Base-by-base conservation (phyloP, 2,797 vertebrate genomes). In the Pantherophis vulpinus region DNA sequence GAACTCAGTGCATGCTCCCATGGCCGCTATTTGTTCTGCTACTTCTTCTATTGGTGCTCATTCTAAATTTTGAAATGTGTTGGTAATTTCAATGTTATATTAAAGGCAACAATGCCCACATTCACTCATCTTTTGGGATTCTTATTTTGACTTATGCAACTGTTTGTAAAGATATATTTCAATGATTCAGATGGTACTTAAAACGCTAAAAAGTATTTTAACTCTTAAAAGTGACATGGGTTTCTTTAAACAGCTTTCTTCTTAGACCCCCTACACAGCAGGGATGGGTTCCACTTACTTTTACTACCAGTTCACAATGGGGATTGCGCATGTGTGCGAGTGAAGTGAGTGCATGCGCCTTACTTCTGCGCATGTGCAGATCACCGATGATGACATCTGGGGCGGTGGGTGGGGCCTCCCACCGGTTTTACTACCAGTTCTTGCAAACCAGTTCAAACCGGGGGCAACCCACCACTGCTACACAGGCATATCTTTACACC, bases 41-140 rank as follows among this genome's bases (percentile, higher is more conserved):
- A 56, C 9, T 90, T 61, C 59, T 87, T 87, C 27, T 87, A 56
- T 55, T 93, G 88, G 91, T 18, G 59, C 0, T 87, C 86, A 0
- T 1, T 87, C 58, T 90, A 18, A 14, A 61, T 25, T 90, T 93
- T 89, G 37, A 90, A 87, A 93, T 60, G 91, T 60, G 29, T 89
- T 29, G 54, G 29, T 86, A 91, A 29, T 92, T 89, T 92, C 0
- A 54, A 0, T 74, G 91, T 93, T 79, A 51, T 51, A 88, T 86
- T 83, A 90, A 66, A 90, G 9, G 79, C 20, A 86, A 70, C 51
- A 87, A 25, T 92, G 60, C 42, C n/a, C 74, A n/a, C 29, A 89
- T 8, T 63, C 56, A 90, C 51, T 91, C 18, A 51, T 56, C 9
- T 79, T 79, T 37, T 79, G 59, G 27, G 56, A 23, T 74, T 13